Conservation (phyloP, 2,888 invertebrate genomes). For the Ochropacha duplaris region DNA sequence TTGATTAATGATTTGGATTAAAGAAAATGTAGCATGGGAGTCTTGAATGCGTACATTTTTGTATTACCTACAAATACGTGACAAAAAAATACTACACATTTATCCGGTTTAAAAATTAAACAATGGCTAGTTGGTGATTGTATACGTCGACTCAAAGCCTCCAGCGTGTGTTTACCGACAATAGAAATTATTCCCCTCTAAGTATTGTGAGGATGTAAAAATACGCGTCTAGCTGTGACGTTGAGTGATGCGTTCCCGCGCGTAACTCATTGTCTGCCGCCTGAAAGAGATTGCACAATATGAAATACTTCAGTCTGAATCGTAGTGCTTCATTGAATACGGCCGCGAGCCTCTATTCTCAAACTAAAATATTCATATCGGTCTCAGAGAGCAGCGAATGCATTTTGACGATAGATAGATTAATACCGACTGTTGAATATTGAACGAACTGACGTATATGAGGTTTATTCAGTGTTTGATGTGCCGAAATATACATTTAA, state of each 20-base stretch:
- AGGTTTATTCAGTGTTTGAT: neutral
- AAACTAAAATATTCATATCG: slow-evolving; percentile 67
- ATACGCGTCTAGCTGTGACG: slow-evolving; percentile 72
- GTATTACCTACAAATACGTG: neutral
- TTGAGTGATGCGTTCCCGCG: slow-evolving; percentile 77
- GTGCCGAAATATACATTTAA: neutral
- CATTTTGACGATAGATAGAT: slow-evolving; percentile 32
- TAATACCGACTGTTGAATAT: slow-evolving; percentile 31
- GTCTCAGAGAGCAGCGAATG: slow-evolving; percentile 38
- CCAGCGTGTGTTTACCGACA: slow-evolving; percentile 64
- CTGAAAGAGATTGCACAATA: slow-evolving; percentile 78
- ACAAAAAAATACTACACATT: slow-evolving; percentile 18
- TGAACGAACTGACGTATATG: slow-evolving; percentile 10
- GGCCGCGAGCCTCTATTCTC: slow-evolving; percentile 45
- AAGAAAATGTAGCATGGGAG: slow-evolving; percentile 29
- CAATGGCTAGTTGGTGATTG: slow-evolving; percentile 47
- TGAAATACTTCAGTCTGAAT: slow-evolving; percentile 75
- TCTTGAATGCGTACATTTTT: slow-evolving; percentile 23
- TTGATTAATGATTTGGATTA: slow-evolving; percentile 72
- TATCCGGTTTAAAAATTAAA: slow-evolving; percentile 35
- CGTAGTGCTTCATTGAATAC: slow-evolving; percentile 71
- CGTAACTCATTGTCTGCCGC: slow-evolving; percentile 69
- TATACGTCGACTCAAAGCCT: slow-evolving; percentile 56
- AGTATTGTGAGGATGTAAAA: slow-evolving; percentile 75
- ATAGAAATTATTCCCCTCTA: slow-evolving; percentile 74